Evolutionary conservation across 2,888 invertebrate species (phyloP).

Genomic region (Diogma glabrata): DNA sequence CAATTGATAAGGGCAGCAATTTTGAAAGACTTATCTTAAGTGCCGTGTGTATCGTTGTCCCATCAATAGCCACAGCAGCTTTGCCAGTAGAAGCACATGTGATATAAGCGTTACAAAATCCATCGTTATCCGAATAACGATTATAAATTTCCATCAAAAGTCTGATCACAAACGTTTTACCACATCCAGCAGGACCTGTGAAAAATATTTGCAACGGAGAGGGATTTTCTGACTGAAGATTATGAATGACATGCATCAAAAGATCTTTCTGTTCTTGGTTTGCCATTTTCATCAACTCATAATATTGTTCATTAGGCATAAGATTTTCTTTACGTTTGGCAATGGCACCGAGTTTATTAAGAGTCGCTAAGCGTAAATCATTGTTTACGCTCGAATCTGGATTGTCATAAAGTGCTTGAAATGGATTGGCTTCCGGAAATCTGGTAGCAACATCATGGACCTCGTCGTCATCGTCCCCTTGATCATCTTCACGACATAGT

Average conservation of each 20-base stretch:
- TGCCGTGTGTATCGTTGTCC: too few relatives aligned
- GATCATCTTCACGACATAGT: constrained; percentile 19
- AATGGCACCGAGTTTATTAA: too few relatives aligned
- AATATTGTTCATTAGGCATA: constrained; percentile 19
- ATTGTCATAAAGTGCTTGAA: too few relatives aligned
- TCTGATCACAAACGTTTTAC: constrained; percentile 1
- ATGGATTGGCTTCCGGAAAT: constrained; percentile 10
- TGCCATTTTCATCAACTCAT: constrained; percentile 19
- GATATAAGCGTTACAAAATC: neutral
- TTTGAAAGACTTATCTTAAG: too few relatives aligned
- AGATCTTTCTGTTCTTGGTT: constrained; percentile 19
- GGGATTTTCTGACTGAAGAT: constrained; percentile 13
- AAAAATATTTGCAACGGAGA: constrained; percentile 18
- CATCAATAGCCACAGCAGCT: too few relatives aligned
- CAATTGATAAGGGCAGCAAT: too few relatives aligned
- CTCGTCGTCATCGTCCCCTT: constrained; percentile 16
- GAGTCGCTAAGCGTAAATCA: too few relatives aligned
- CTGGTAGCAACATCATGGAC: constrained; percentile 16
- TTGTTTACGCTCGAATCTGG: too few relatives aligned
- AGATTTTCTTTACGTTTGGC: constrained; percentile 23
- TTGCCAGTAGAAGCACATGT: too few relatives aligned
- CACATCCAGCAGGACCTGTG: neutral
- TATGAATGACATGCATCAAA: too few relatives aligned
- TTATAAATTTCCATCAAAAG: constrained; percentile 1
- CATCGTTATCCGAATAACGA: too few relatives aligned